Conservation (phyloP, 2,797 vertebrate species). For the Malurus leucopterus region DNA sequence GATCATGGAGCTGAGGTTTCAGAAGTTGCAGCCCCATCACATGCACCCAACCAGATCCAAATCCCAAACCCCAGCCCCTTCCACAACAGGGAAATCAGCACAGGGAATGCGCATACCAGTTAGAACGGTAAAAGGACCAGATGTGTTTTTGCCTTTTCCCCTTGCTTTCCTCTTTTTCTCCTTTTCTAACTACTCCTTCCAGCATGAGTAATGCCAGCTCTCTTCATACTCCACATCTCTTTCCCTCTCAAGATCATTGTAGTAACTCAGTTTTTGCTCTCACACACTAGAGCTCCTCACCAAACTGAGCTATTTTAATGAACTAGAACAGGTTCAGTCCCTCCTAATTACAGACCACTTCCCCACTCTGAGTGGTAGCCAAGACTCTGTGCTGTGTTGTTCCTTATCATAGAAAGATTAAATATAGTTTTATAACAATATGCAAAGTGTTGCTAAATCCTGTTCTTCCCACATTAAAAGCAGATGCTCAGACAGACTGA, state of each 20-base stretch:
- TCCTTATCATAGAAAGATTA: neutral
- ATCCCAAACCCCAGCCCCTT: neutral
- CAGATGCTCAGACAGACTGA: slow-evolving; percentile 2
- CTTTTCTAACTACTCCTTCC: neutral
- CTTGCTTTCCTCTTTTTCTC: neutral
- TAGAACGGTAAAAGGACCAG: neutral
- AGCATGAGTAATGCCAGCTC: neutral
- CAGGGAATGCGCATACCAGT: neutral
- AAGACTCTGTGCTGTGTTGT: neutral
- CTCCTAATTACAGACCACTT: neutral
- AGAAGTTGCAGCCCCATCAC: neutral
- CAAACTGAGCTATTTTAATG: neutral
- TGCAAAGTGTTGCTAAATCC: neutral
- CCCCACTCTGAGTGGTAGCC: neutral
- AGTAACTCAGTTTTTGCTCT: neutral
- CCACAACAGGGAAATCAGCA: neutral
- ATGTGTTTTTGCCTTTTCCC: neutral
- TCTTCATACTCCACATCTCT: neutral
- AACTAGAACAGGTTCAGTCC: neutral
- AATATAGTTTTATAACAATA: slow-evolving; percentile 27
- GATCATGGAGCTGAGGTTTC: neutral
- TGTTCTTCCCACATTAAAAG: neutral
- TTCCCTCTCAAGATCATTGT: neutral
- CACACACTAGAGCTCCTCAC: neutral
- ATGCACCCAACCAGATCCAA: neutral